Evolutionary conservation across 2,888 invertebrate species (phyloP).

Genomic region (Cheilosia urbana): DNA sequence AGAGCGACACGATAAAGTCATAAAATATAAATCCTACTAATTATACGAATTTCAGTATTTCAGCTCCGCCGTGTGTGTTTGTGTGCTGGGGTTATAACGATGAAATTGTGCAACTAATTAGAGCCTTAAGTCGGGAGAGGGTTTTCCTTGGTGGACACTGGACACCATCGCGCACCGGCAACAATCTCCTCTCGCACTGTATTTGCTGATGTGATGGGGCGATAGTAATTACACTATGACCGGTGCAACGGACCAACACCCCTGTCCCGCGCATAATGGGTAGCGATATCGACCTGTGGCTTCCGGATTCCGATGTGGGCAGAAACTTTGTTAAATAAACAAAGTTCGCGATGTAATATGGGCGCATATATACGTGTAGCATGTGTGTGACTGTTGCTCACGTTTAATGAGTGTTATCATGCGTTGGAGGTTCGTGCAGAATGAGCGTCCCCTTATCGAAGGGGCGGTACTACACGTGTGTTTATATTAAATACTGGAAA

Average conservation of each 20-base stretch:
- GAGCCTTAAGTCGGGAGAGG: constrained; percentile 57
- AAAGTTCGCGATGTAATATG: constrained; percentile 37
- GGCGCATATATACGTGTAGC: too few species aligned
- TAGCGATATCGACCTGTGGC: constrained; percentile 64
- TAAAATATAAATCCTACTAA: constrained; percentile 76
- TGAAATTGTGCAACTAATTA: constrained; percentile 72
- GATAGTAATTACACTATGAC: constrained; percentile 60
- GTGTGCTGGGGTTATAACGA: constrained; percentile 22
- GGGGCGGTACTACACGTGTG: neutral
- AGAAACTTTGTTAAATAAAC: constrained; percentile 61
- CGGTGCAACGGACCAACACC: constrained; percentile 34
- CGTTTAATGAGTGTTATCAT: constrained; percentile 46
- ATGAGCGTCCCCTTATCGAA: constrained; percentile 31
- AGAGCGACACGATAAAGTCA: constrained; percentile 73
- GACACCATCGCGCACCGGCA: neutral
- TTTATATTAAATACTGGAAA: too few species aligned
- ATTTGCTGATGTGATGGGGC: constrained; percentile 63
- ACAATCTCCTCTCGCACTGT: constrained; percentile 56
- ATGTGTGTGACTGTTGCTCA: constrained; percentile 24
- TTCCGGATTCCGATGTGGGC: constrained; percentile 59
- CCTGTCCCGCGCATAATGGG: constrained; percentile 27
- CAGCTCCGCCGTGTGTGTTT: constrained; percentile 43
- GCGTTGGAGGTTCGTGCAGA: constrained; percentile 50
- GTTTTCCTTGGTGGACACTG: constrained; percentile 12
- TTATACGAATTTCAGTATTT: constrained; percentile 72